Evolutionary conservation across 2,888 invertebrate genomes (phyloP).

Genomic region (Ichneumon xanthorius): DNA sequence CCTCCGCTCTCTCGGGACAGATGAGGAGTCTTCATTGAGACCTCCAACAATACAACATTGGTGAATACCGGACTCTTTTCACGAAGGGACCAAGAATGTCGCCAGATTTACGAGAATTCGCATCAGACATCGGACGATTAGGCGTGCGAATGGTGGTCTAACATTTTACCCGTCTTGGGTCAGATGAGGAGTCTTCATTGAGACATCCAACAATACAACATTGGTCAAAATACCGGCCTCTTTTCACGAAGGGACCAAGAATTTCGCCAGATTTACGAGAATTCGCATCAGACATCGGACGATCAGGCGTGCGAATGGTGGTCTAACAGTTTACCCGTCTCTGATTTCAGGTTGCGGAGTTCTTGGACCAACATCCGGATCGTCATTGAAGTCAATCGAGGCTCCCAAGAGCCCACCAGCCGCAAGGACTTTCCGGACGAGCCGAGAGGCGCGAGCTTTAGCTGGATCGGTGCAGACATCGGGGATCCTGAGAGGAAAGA

Average conservation of each 20-base stretch:
- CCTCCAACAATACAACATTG: not conserved
- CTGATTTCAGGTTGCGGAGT: too few species aligned
- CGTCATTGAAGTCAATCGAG: too few species aligned
- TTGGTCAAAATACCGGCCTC: too few species aligned
- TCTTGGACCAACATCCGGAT: too few species aligned
- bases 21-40: not conserved
- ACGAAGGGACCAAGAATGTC: not conserved
- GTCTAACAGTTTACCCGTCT: too few species aligned
- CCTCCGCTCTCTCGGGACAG: not conserved
- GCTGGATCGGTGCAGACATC: not conserved
- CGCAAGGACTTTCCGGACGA: too few species aligned
- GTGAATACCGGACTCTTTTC: not conserved
- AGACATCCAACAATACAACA: not conserved
- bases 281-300: too few species aligned
- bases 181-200: not conserved
- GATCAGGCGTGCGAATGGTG: too few species aligned
- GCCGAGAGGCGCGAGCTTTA: too few species aligned
- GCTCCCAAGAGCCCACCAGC: too few species aligned
- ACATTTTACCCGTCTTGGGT: not conserved
- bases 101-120: not conserved
- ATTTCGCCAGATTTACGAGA: not conserved
- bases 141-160: too few species aligned
- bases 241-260: not conserved
- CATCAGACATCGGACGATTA: too few species aligned
- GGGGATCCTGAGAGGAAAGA: not conserved